phyloP scores from a whole-genome alignment of 2,113 vertebrate species.

The Microcebus tavaratra region DNA sequence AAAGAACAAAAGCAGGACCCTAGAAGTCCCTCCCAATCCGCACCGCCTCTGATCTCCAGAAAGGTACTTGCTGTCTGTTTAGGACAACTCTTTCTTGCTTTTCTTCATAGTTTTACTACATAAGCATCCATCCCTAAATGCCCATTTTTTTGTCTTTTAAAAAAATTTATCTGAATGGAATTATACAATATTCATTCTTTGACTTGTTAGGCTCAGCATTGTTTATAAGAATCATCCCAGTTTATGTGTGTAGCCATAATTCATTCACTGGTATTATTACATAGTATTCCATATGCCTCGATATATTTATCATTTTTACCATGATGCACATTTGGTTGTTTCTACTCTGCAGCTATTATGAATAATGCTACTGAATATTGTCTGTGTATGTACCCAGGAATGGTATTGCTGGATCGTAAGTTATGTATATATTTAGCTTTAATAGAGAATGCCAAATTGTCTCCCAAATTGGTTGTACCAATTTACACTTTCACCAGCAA shows the following conservation, averaged over 20 bases:
- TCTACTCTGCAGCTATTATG: background rate
- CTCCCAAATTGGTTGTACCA: background rate
- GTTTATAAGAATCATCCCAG: background rate
- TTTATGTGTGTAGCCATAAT: background rate
- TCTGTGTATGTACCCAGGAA: background rate
- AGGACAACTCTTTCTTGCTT: background rate
- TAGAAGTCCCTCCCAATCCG: background rate
- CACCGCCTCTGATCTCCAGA: rapidly evolving
- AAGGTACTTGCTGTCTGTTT: background rate
- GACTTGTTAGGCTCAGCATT: background rate
- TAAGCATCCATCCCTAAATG: background rate
- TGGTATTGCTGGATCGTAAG: background rate
- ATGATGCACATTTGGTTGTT: background rate
- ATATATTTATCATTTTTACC: background rate
- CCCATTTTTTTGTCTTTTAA: background rate
- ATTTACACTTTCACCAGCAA: background rate
- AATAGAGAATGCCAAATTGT: background rate
- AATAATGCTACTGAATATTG: background rate
- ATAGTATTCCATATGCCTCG: background rate
- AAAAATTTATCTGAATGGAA: background rate
- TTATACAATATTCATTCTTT: background rate
- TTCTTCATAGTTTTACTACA: background rate
- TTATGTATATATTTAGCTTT: background rate
- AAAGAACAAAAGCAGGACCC: background rate
- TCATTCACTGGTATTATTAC: background rate